Conservation (phyloP, 2,888 invertebrate genomes). For the Noctua janthina region DNA sequence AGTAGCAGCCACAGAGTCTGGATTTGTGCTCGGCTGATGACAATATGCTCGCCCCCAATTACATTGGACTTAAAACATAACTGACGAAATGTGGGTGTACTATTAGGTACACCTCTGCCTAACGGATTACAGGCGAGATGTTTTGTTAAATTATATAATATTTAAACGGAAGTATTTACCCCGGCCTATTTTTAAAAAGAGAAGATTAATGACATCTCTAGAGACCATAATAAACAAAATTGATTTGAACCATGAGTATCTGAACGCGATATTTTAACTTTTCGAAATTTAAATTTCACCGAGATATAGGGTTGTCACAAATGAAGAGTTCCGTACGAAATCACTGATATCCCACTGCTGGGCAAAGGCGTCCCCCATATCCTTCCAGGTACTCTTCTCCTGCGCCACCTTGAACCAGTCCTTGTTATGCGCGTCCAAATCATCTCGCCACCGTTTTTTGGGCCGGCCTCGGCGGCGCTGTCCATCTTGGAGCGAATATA, state of each 20-base stretch:
- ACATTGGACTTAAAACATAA: neutral
- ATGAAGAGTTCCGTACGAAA: no score
- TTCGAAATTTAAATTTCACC: constrained; percentile 28
- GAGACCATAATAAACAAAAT: constrained; percentile 32
- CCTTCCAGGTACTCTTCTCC: no score
- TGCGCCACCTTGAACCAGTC: no score
- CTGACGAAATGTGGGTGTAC: neutral
- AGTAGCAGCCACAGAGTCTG: neutral
- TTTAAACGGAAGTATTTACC: neutral
- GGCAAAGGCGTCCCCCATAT: no score
- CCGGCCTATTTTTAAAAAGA: neutral
- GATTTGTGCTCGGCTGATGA: neutral
- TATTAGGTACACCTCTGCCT: neutral
- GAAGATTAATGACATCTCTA: constrained; percentile 36
- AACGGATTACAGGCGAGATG: neutral
- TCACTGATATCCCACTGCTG: no score
- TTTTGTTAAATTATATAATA: neutral
- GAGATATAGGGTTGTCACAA: constrained; percentile 19
- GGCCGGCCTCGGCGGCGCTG: no score
- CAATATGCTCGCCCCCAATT: neutral
- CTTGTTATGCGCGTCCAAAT: no score
- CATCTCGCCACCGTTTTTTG: no score
- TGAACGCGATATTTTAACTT: constrained; percentile 32
- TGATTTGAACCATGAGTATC: constrained; percentile 37
- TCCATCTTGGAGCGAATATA: no score